Evolutionary conservation across 2,888 invertebrate species (phyloP).

Genomic region (Ophioninae sp.): DNA sequence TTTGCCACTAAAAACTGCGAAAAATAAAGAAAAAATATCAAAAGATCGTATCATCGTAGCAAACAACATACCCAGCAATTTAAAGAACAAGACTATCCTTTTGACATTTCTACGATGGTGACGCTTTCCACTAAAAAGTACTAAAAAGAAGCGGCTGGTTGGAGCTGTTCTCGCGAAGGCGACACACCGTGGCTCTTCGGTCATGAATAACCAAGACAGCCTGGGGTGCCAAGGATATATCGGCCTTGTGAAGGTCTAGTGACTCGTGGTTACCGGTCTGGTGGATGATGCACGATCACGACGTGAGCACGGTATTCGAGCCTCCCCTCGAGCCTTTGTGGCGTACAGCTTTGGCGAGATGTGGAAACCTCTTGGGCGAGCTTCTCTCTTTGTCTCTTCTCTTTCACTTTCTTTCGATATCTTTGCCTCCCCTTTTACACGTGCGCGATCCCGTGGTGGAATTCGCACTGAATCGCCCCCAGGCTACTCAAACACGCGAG

Average conservation of each 20-base stretch:
- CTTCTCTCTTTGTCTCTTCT: conserved; percentile 30
- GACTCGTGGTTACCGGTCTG: conserved; percentile 75
- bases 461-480: conserved; percentile 38
- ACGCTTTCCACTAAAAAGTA: neutral
- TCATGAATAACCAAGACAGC: conserved; percentile 62
- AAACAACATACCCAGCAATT: too few species aligned
- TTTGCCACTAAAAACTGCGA: too few species aligned
- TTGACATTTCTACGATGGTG: neutral
- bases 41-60: too few species aligned
- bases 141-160: neutral
- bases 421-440: conserved; percentile 2
- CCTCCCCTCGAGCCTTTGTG: conserved; percentile 48
- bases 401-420: conserved; percentile 24
- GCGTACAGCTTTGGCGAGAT: conserved; percentile 41
- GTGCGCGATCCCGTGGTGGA: conserved; percentile 39
- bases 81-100: too few species aligned
- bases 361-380: conserved; percentile 39
- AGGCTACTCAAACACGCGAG: conserved; percentile 42
- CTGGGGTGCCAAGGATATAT: conserved; percentile 68
- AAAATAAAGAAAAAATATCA: too few species aligned
- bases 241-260: conserved; percentile 72
- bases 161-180: conserved; percentile 27
- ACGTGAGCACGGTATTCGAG: conserved; percentile 69
- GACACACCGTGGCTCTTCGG: conserved; percentile 35
- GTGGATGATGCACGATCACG: conserved; percentile 74